These are phyloP conservation scores for Temnothorax ravouxi DNA, from an alignment of 2,888 invertebrate species.

Conservation along the genomic window DNA sequence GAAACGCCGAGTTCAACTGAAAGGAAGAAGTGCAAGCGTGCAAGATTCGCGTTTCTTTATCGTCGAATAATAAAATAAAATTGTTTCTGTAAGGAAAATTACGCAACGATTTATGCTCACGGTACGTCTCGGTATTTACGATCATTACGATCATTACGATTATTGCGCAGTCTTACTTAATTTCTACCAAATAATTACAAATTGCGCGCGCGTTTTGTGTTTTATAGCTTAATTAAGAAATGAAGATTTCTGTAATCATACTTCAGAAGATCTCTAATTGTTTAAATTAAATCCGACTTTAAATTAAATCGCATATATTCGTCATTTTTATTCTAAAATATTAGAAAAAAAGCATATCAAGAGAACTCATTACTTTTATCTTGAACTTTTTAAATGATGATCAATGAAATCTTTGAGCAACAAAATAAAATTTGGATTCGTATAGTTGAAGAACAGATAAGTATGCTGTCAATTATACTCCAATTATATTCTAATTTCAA, in stretches of 20 bases:
- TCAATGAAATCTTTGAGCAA: neutral
- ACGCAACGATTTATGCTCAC: neutral
- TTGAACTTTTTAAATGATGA: neutral
- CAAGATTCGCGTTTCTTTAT: slow-evolving; percentile 1
- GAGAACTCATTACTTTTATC: neutral
- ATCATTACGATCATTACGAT: neutral
- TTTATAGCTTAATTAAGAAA: slow-evolving; percentile 10
- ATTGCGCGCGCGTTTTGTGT: neutral
- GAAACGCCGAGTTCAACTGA: slow-evolving; percentile 29
- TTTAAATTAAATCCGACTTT: neutral
- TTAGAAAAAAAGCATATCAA: no score
- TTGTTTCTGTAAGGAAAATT: slow-evolving; percentile 16
- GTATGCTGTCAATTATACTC: neutral
- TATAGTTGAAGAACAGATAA: neutral
- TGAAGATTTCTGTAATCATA: neutral
- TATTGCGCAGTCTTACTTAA: slow-evolving; percentile 20
- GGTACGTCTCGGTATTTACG: neutral
- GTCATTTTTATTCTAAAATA: neutral
- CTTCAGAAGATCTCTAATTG: neutral
- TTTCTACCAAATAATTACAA: neutral
- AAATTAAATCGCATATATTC: neutral
- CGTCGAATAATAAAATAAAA: slow-evolving; percentile 30
- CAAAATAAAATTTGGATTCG: neutral
- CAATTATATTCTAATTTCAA: neutral
- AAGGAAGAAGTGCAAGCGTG: slow-evolving; percentile 16